Base-by-base conservation (phyloP, 2,888 invertebrate species). In the Ypsolopha sequella region DNA sequence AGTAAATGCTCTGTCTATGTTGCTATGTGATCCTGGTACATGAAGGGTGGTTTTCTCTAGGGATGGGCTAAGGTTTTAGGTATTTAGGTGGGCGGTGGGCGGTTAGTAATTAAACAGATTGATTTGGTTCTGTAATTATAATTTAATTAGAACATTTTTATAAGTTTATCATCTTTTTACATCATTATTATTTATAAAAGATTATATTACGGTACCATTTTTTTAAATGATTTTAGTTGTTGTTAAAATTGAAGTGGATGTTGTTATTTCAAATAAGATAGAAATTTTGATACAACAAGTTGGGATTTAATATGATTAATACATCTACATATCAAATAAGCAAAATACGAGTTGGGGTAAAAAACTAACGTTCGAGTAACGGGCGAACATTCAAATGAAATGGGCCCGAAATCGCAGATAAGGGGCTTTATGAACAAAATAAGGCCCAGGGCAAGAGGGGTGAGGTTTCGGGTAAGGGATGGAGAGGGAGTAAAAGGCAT, bases 381-480 rank as follows among this genome's bases (percentile, higher is more conserved):
- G 62, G 61, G 55, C 59, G 61, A 66, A 71, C 74, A 78, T 77
- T 80, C 80, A 81, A 80, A 80, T 77, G 79, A 76, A 82, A 82
- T 81, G 80, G 79, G 74, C 73, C 72, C 72, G 79, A 82, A 80
- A 79, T 80, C 74, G 72, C 69, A 77, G 79, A 81, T 81, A 81
- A 78, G 74, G 66, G 70, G 75, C 71, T 76, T 70, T 76, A 76
- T 73, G 71, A 70, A 70, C 65, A 73, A 72, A 74, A 78, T 71
- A 68, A 69, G 68, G 70, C 59, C 60, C 60, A 64, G 58, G 52
- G 54, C 51, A 53, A 58, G 61, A 60, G 45, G 55, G 53, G 56
- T 54, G 59, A 53, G 56, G 41, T 41, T 24, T 35, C 48, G 48
- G 54, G 49, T 48, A 52, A 52, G 47, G 51, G 52, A 24, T 24